These are phyloP conservation scores for Drosophila nr. perissopoda DNA, from an alignment of 2,888 invertebrate genomes.

Conservation along the genomic window DNA sequence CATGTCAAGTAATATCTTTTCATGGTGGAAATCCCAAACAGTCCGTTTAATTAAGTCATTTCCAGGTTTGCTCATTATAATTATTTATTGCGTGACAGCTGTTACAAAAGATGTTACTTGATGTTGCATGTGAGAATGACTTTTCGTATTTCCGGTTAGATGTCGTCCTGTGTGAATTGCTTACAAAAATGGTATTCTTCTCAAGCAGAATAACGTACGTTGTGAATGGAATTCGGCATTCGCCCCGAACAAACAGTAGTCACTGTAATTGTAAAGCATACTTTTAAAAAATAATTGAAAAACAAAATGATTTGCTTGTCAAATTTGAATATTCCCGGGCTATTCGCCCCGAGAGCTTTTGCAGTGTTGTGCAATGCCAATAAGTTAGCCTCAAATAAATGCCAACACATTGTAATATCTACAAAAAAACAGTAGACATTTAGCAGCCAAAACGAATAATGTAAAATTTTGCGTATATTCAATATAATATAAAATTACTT, in stretches of 20 bases:
- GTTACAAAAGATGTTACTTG: not conserved
- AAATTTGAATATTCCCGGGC: slow-evolving; percentile 10
- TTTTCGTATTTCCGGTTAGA: not conserved
- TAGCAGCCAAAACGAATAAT: not conserved
- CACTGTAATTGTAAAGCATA: not conserved
- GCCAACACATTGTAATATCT: not conserved
- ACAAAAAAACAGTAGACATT: not conserved
- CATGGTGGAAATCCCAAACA: not conserved
- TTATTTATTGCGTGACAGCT: not conserved
- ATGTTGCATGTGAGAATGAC: not conserved
- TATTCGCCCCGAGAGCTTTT: not conserved
- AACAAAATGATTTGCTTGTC: not conserved
- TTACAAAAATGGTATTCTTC: not conserved
- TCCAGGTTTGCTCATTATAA: not conserved
- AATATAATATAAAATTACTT: not conserved
- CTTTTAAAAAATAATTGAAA: not conserved
- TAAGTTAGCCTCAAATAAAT: not conserved
- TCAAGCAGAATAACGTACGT: not conserved
- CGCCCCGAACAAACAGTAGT: not conserved
- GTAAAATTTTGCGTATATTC: not conserved
- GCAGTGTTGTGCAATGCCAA: slow-evolving; percentile 12
- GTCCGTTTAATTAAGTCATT: not conserved
- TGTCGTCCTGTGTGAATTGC: not conserved
- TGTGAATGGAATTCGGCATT: slow-evolving; percentile 2
- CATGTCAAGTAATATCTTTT: not conserved